phyloP scores from a whole-genome alignment of 2,888 invertebrate species.

The Zygaena filipendulae region DNA sequence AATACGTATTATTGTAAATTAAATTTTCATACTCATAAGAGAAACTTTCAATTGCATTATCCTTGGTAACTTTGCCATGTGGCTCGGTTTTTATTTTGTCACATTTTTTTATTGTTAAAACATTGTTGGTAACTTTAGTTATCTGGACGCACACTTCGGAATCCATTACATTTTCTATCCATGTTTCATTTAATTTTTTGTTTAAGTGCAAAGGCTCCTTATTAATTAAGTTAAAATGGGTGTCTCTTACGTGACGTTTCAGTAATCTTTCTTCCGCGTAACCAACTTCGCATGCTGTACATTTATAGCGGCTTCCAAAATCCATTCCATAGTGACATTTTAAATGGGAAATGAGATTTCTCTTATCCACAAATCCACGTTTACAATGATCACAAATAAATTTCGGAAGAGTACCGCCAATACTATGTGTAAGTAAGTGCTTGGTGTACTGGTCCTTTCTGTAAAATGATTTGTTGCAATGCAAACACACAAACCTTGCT shows the following conservation, averaged over 20 bases:
- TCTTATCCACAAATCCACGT: constrained; percentile 33
- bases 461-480: constrained; percentile 33
- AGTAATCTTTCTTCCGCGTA: constrained; percentile 39
- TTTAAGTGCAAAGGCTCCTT: constrained; percentile 19
- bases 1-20: constrained; percentile 29
- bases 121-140: constrained; percentile 40
- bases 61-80: constrained; percentile 3
- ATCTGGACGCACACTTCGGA: constrained; percentile 36
- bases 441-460: constrained; percentile 29
- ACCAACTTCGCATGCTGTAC: constrained; percentile 29
- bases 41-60: not conserved
- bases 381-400: constrained; percentile 39
- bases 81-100: constrained; percentile 17
- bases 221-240: constrained; percentile 31
- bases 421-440: constrained; percentile 23
- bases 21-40: too few relatives aligned
- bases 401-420: not conserved
- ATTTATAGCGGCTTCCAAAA: constrained; percentile 13
- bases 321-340: constrained; percentile 33
- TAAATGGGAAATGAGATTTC: constrained; percentile 33
- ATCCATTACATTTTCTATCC: constrained; percentile 36
- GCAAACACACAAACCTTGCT: constrained; percentile 28
- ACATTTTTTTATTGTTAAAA: constrained; percentile 32
- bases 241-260: constrained; percentile 34
- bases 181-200: constrained; percentile 38